phyloP scores from a whole-genome alignment of 2,797 vertebrate species.

The Betta splendens region DNA sequence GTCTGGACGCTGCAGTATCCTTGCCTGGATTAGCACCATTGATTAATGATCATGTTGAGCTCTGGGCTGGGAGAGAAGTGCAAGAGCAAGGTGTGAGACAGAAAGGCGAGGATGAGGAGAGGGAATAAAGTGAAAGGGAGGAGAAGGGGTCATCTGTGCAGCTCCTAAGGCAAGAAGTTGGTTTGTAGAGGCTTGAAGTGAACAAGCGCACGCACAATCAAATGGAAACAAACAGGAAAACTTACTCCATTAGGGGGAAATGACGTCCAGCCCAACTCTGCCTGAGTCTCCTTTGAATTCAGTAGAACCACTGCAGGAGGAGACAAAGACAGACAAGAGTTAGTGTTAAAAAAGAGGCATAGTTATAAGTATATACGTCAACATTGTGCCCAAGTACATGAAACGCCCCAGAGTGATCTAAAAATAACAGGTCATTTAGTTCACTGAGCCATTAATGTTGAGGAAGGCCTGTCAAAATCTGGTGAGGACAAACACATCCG shows the following conservation, averaged over 20 bases:
- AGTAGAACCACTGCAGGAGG: conserved; percentile 86
- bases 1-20: conserved; percentile 30
- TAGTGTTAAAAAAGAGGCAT: too few species aligned
- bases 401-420: conserved; percentile 3
- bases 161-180: conserved; percentile 20
- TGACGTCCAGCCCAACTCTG: conserved; percentile 94
- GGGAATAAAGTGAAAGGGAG: not conserved
- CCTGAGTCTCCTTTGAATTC: conserved; percentile 96
- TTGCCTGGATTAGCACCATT: conserved; percentile 44
- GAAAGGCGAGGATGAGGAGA: not conserved
- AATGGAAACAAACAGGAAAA: conserved; percentile 33
- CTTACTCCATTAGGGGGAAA: conserved; percentile 93
- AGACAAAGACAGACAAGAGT: conserved; percentile 5
- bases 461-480: conserved; percentile 17
- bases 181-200: not conserved
- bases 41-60: conserved; percentile 48
- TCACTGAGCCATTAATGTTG: conserved; percentile 18
- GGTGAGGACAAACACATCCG: conserved; percentile 10
- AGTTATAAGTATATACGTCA: conserved; percentile 25
- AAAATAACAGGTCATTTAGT: too few species aligned
- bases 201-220: conserved; percentile 7
- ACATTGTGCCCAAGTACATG: not conserved
- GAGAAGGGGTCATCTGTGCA: not conserved
- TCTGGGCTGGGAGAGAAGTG: conserved; percentile 2
- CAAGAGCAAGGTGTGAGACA: not conserved